Conservation (phyloP, 2,888 invertebrate genomes). For the Ephialtes manifestator region DNA sequence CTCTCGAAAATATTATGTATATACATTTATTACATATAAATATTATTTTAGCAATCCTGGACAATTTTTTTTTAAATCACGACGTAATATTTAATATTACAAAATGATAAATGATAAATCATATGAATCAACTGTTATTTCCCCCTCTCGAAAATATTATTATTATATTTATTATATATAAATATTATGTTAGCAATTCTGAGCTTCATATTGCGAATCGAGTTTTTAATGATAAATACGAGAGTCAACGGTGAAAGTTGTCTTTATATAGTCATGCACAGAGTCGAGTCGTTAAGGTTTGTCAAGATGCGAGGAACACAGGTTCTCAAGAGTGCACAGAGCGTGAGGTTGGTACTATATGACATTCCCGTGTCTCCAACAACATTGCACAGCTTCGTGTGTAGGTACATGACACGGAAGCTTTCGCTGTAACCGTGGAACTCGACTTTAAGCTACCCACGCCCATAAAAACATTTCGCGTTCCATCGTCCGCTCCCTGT, state of each 20-base stretch:
- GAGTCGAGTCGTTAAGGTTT: conserved; percentile 48
- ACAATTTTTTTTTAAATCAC: not conserved
- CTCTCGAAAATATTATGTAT: no score
- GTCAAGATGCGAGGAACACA: conserved; percentile 64
- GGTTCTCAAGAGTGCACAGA: conserved; percentile 47
- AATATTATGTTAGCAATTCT: not conserved
- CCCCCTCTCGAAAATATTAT: not conserved
- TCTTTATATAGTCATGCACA: conserved; percentile 62
- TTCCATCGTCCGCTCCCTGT: conserved; percentile 44
- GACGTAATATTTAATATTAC: not conserved
- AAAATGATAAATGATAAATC: not conserved
- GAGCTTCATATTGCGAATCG: not conserved
- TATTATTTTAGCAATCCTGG: no score
- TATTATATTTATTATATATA: no score
- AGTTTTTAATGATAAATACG: conserved; percentile 40
- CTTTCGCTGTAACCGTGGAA: conserved; percentile 34
- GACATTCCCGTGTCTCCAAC: conserved; percentile 45
- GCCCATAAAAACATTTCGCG: conserved; percentile 58
- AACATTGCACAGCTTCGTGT: conserved; percentile 28
- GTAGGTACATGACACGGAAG: conserved; percentile 56
- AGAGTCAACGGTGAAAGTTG: conserved; percentile 64
- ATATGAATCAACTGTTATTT: not conserved
- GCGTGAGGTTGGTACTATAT: conserved; percentile 17
- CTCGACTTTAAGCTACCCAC: conserved; percentile 69
- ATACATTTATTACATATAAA: no score